Evolutionary conservation across 2,113 vertebrate species (phyloP), one percentile per base, ranked within the genome.

Genomic region (Gobiocypris rarus): DNA sequence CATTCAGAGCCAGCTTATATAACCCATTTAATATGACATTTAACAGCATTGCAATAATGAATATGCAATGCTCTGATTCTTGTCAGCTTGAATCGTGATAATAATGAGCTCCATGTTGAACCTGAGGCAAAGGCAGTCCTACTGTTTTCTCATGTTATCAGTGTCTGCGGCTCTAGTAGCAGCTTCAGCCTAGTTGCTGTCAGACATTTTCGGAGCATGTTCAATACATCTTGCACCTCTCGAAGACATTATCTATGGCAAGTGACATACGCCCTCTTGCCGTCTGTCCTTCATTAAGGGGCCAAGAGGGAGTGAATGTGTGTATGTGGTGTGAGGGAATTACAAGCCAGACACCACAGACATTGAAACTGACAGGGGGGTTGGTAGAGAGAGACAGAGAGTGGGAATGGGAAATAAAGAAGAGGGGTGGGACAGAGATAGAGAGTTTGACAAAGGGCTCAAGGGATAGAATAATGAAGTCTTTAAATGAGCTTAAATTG

Each of bases 381-480:
- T 10, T 70, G 59, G 78, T 31, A 14, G 52, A 80, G 7, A 50
- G 24, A 83, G 45, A 52, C 43, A 84, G 45, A 76, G 19, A 76
- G n/a, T n/a, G n/a, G 2, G 76, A 83, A 59, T 52, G 54, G 65
- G 45, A 73, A 48, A 59, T 73, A 67, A 74, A 81, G 75, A 24
- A 54, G 58, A 31, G 77, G 41, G 75, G 58, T 58, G 48, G 63
- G 74, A 78, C 9, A 81, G 38, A 69, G 65, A 75, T 10, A 28
- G 54, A 73, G 73, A 81, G 15, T 88, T 80, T 87, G 83, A 84
- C 81, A 70, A 58, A 81, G 26, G 48, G 84, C 88, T 86, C 81
- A 50, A 82, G 85, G 86, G 70, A 45, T 70, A 89, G 84, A 87
- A 88, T 89, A 86, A 90, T 89, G 52, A 88, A 86, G 84, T 86